Evolutionary conservation across 2,797 vertebrate species (phyloP).

Genomic region (Platyrinchus mystaceus): DNA sequence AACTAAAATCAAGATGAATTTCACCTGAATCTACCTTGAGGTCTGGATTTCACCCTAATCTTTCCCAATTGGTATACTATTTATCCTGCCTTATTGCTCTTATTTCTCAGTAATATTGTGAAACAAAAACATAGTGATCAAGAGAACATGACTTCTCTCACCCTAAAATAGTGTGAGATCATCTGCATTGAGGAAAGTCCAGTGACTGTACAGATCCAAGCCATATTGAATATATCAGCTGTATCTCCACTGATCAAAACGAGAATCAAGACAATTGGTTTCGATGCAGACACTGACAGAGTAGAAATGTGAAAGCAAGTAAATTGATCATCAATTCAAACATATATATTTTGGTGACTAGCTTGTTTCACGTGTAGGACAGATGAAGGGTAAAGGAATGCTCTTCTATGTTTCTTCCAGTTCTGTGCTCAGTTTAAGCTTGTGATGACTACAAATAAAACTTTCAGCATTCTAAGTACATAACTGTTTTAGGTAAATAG

Average conservation of each 20-base stretch:
- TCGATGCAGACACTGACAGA: neutral
- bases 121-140: neutral
- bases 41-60: neutral
- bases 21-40: neutral
- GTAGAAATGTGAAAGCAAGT: neutral
- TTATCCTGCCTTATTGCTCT: rapidly evolving
- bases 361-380: neutral
- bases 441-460: neutral
- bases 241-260: neutral
- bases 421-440: neutral
- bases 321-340: neutral
- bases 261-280: neutral
- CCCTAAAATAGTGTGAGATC: neutral
- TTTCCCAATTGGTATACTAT: neutral
- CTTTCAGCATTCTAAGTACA: neutral
- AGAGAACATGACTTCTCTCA: neutral
- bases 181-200: neutral
- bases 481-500: neutral
- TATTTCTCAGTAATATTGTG: neutral
- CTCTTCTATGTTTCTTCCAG: neutral
- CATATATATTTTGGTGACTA: neutral
- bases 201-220: neutral
- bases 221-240: neutral
- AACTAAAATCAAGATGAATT: neutral
- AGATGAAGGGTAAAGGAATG: neutral